A percentile compares a stretch with the other conserved stretches of the same genome.
Conservation (phyloP, 2,797 vertebrate genomes). For the Perdix hodgsoniae region DNA sequence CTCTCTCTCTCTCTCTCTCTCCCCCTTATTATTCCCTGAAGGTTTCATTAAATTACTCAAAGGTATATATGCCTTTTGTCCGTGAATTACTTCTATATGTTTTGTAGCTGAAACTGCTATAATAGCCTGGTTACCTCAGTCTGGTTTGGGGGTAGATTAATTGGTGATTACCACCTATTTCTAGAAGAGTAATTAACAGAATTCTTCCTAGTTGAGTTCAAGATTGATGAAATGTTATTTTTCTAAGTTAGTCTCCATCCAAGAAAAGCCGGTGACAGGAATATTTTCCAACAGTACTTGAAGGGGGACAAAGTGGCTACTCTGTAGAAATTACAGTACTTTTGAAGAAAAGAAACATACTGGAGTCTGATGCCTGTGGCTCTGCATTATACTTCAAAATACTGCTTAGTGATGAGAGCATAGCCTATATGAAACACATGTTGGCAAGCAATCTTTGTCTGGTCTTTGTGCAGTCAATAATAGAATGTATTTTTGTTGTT, state of each 20-base stretch:
- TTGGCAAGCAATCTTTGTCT: neutral
- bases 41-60: neutral
- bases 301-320: accelerated
- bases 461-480: neutral
- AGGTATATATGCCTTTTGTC: neutral
- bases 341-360: neutral
- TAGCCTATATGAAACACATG: neutral
- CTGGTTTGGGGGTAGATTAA: neutral
- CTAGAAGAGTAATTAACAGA: neutral
- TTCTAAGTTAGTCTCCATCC: neutral
- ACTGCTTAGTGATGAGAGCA: neutral
- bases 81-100: neutral
- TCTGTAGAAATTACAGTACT: neutral
- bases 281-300: neutral
- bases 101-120: neutral
- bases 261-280: neutral
- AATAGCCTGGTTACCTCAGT: neutral
- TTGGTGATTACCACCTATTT: neutral
- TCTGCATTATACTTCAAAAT: neutral
- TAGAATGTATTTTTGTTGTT: neutral
- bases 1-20: neutral
- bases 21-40: neutral
- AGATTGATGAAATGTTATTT: neutral
- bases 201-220: neutral
- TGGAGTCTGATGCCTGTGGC: neutral